Base-by-base conservation (phyloP, 2,113 vertebrate genomes). In the Dipodomys ordii region DNA sequence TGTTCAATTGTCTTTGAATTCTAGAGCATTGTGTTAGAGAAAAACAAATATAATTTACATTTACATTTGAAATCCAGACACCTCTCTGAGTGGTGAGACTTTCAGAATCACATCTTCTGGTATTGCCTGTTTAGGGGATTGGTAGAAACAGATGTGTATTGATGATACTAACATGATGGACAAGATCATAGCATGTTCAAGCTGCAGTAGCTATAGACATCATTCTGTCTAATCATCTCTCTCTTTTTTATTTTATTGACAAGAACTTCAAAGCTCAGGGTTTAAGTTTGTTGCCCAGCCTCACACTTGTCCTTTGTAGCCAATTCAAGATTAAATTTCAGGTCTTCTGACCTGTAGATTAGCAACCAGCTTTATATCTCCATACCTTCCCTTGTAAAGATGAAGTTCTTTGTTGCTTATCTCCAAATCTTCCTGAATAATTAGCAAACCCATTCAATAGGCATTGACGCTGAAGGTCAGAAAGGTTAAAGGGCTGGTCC, bases 301-400 rank as follows among this genome's bases (percentile, higher is more conserved):
- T 77, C 76, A 80, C 46, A 87, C 62, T 64, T 74, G n/a, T 57
- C 62, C 6, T 30, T 86, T 80, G 6, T 39, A 68, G 60, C 12
- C 95, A 81, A 97, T 6, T 57, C 46, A 79, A 91, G 44, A 27
- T 39, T 67, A 89, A 69, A 82, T 94, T 93, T 87, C 44, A 83
- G 49, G 83, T 16, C 39, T 83, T 27, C 18, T 32, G 32, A 68
- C 5, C 8, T 65, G 44, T 83, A 96, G 69, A 71, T 35, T 19
- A 76, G 53, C 44, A n/a, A 91, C 94, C 20, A 91, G 44, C 60
- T 74, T 77, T 46, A 27, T 22, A 83, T 19, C 30, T 76, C n/a
- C 1, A 0, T 32, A 79, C 27, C 57, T 79, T 93, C 67, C 78
- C 57, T 85, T 65, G 13, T 0, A 11, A 87, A 89, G 57, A 39